Base-by-base conservation (phyloP, 2,888 invertebrate genomes). In the Drosophila anomelani region DNA sequence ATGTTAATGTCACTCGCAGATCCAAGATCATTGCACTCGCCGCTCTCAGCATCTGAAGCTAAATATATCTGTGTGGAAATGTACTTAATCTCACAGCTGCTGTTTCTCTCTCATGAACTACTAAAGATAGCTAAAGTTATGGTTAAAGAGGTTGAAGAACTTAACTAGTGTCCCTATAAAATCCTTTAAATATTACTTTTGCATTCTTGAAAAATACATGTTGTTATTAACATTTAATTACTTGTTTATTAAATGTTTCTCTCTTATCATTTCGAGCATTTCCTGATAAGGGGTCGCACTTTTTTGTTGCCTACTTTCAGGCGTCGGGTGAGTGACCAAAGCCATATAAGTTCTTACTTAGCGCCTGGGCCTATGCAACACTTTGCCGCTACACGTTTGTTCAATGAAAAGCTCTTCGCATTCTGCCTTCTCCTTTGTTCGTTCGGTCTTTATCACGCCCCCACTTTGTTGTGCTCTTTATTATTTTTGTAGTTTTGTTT, bases 401-500 rank as follows among this genome's bases (percentile, higher is more conserved):
- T 64, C 67, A 67, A 55, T 67, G 47, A 68, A 39, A 69, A 57
- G 56, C 49, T 41, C 17, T 9, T 8, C 36, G 54, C n/a, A 8
- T 54, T 44, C 44, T 38, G n/a, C 26, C 17, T 9, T 29, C 34
- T 49, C 15, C 26, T 60, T 70, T 76, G 49, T 44, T 69, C 44
- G 49, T 44, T 69, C 44, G 29, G 6, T 41, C 38, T 62, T 66
- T 72, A 76, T 79, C 62, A 57, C 23, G 10, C 44, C 58, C 23
- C 56, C 23, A 41, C 51, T 29, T 47, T 26, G 44, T n/a, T 36
- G n/a, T 39, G 2, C 17, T 51, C 9, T n/a, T 32, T 39, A 71
- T 56, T 84, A 77, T 84, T 84, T 80, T 89, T 80, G 74, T 76
- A 71, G 75, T 87, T 86, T 85, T 87, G 88, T 89, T 88, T 81